Evolutionary conservation across 2,888 invertebrate species (phyloP), one percentile per base, ranked within the genome.

Genomic region (Drepana falcataria): DNA sequence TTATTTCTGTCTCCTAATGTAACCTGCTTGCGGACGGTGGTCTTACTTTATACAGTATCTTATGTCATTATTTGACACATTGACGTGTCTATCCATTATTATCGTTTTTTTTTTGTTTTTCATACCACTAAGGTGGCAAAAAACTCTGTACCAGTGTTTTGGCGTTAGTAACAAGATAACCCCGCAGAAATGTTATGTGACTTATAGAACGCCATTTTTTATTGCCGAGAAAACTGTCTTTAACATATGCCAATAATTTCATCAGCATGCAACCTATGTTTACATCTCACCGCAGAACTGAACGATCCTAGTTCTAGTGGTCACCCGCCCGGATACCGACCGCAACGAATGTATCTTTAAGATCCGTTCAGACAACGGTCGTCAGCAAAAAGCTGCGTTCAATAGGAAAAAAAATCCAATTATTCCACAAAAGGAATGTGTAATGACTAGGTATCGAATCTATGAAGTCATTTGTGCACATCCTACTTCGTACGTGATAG

Each of bases 401-500:
- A 63, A 62, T 63, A 40, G 40, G 34, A 51, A 51, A 54, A 61
- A 59, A 63, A 75, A 75, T 60, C 66, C 73, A 77, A 75, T 76
- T 72, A 75, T 68, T 60, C 53, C 56, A 69, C 68, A 73, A 75
- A 73, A 70, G 70, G 57, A 60, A 57, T 52, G 61, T 53, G 63
- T 74, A 71, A 77, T 69, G 71, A 69, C 64, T 64, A 58, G 55
- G 55, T 60, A 55, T 63, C 55, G 9, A 37, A 48, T 33, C 33
- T 52, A 35, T 53, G 53, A 21, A 48, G 48, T 55, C 34, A 53
- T 51, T 69, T 70, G 63, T 64, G 64, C 60, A 68, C 66, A 70
- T 71, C 67, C 63, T 64, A 65, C 65, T 66, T 57, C 53, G 67
- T 71, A 72, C 74, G 74, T 72, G 73, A 63, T 67, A 60, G 62